phyloP scores from a whole-genome alignment of 2,797 vertebrate species.

The Gouania willdenowi region DNA sequence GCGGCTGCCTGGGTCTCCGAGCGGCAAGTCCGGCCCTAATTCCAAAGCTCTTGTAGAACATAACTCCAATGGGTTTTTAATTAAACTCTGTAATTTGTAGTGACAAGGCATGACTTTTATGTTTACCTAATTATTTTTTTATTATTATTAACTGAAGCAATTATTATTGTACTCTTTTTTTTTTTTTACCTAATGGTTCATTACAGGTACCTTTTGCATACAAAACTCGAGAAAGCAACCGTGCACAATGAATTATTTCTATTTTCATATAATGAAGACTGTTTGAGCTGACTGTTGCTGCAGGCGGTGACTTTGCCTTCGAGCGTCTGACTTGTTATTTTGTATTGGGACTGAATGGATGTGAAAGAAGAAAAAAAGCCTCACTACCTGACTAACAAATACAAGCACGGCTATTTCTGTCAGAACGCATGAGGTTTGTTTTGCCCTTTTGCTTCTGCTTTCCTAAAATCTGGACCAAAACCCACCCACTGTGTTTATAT shows the following conservation, averaged over 20 bases:
- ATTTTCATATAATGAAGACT: slow-evolving; percentile 70
- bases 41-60: no score
- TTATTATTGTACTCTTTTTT: no score
- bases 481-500: slow-evolving; percentile 9
- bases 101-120: no score
- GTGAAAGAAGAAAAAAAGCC: slow-evolving; percentile 54
- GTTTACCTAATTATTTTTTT: no score
- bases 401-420: slow-evolving; percentile 62
- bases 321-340: slow-evolving; percentile 57
- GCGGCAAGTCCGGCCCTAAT: no score
- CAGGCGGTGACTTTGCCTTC: slow-evolving; percentile 65
- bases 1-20: no score
- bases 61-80: no score
- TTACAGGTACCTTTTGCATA: slow-evolving; percentile 46
- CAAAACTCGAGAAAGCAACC: slow-evolving; percentile 61
- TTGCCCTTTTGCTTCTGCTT: slow-evolving; percentile 26
- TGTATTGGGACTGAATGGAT: slow-evolving; percentile 60
- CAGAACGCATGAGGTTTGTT: slow-evolving; percentile 41
- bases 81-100: no score
- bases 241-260: slow-evolving; percentile 64
- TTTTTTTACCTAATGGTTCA: no score
- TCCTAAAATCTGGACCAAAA: slow-evolving; percentile 34
- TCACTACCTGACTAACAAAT: slow-evolving; percentile 63
- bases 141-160: slow-evolving; percentile 25
- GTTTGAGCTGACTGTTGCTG: slow-evolving; percentile 34